Conservation (phyloP, 35 echinoderm and acorn worm species). For the Heliocidaris tuberculata region DNA sequence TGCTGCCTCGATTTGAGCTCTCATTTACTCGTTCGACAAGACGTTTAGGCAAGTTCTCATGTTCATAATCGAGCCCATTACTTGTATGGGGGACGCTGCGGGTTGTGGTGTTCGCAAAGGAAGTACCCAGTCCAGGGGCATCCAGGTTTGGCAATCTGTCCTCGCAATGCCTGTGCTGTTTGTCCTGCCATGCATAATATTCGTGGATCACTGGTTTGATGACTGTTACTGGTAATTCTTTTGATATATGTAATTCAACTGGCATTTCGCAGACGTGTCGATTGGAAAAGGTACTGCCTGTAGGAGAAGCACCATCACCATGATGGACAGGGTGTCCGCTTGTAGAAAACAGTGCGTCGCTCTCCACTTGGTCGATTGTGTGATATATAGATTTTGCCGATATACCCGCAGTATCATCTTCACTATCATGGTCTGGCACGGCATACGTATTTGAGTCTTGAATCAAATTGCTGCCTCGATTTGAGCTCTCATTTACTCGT, state of each 20-base stretch:
- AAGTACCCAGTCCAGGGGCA: background rate
- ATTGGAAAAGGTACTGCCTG: background rate
- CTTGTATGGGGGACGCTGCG: background rate
- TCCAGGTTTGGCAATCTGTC: background rate
- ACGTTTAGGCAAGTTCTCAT: background rate
- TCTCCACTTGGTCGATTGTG: background rate
- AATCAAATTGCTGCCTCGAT: background rate
- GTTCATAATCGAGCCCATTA: background rate
- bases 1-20: background rate
- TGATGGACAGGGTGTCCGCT: background rate
- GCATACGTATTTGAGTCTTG: background rate
- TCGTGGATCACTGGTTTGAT: background rate
- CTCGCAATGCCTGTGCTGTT: background rate
- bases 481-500: background rate
- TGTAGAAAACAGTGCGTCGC: background rate
- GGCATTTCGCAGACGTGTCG: background rate
- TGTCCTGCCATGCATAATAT: background rate
- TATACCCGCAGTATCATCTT: background rate
- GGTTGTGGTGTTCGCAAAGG: background rate
- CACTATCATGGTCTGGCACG: background rate
- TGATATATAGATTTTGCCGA: background rate
- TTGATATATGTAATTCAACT: background rate
- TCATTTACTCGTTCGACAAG: background rate
- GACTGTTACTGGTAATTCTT: background rate
- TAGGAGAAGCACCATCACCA: background rate